phyloP scores from a whole-genome alignment of 1,140 invertebrate species.

The Caenorhabditis remanei region DNA sequence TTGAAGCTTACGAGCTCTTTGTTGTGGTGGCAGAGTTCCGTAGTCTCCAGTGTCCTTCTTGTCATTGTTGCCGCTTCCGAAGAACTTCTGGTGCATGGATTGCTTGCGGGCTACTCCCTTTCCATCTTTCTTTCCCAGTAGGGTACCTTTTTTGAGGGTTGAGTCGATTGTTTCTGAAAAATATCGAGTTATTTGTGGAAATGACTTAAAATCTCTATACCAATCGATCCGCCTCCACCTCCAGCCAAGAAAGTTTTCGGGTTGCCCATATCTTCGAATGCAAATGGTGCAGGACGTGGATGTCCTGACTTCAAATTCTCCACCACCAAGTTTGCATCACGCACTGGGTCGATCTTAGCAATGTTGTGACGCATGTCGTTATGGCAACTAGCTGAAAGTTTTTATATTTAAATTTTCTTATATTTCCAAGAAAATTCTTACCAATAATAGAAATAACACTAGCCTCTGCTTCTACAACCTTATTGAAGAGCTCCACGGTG shows the following conservation, averaged over 20 bases:
- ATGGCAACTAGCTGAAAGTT: conserved; percentile 71
- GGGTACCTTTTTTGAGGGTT: conserved; percentile 64
- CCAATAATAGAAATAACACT: conserved; percentile 65
- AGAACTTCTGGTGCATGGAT: conserved; percentile 74
- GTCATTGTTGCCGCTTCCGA: conserved; percentile 68
- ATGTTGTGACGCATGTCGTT: conserved; percentile 73
- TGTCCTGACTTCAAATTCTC: conserved; percentile 72
- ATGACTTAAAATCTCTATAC: conserved; percentile 41
- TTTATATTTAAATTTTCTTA: background rate
- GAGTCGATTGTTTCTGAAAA: conserved; percentile 53
- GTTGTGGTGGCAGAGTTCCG: conserved; percentile 95
- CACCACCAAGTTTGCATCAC: conserved; percentile 72
- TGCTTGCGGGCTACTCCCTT: conserved; percentile 72
- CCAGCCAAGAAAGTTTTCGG: conserved; percentile 52
- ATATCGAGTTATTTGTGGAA: background rate
- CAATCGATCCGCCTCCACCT: conserved; percentile 41
- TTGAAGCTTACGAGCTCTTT: conserved; percentile 91
- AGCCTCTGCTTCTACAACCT: conserved; percentile 71
- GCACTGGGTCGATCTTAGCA: conserved; percentile 69
- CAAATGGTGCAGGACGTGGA: conserved; percentile 65
- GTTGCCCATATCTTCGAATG: conserved; percentile 74
- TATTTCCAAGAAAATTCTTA: background rate
- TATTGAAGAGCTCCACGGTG: conserved; percentile 69
- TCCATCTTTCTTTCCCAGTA: conserved; percentile 47
- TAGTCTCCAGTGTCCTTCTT: conserved; percentile 82